Conservation (phyloP, 2,888 invertebrate species). For the Drosophila kanekoi region DNA sequence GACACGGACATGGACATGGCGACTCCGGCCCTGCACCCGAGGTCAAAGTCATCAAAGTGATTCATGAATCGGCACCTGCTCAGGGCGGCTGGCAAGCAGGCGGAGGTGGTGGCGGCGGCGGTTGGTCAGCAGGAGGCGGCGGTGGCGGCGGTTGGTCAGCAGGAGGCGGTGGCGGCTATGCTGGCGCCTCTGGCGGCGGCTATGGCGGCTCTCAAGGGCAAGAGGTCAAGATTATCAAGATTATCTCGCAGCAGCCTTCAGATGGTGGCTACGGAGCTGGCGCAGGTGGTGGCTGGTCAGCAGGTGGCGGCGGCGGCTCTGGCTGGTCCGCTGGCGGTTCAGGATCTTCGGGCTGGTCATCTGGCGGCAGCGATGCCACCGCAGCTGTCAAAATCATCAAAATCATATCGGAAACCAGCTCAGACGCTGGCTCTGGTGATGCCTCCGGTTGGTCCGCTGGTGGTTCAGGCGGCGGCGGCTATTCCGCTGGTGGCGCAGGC, state of each 20-base stretch:
- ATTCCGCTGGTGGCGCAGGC: conserved; percentile 31
- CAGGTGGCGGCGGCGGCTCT: conserved; percentile 37
- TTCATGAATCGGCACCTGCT: conserved; percentile 60
- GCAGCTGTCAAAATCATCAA: conserved; percentile 61
- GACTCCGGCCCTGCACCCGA: conserved; percentile 44
- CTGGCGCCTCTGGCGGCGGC: conserved; percentile 26
- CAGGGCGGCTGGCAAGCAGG: conserved; percentile 44
- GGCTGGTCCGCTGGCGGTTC: not conserved
- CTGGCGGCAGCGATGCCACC: conserved; percentile 42
- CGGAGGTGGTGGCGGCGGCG: conserved; percentile 49
- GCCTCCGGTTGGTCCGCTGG: conserved; percentile 42
- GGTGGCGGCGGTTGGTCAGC: conserved; percentile 39
- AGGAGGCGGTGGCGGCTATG: conserved; percentile 19
- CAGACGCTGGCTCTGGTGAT: conserved; percentile 31
- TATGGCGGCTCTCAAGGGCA: conserved; percentile 43
- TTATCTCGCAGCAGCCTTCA: conserved; percentile 59
- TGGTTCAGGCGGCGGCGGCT: conserved; percentile 58
- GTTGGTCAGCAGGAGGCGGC: conserved; percentile 36
- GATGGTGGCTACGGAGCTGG: conserved; percentile 50
- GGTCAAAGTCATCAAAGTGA: conserved; percentile 65
- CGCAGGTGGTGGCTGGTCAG: conserved; percentile 40
- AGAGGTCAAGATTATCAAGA: conserved; percentile 65
- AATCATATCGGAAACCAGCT: conserved; percentile 53
- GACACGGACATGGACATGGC: conserved; percentile 32
- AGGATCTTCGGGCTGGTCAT: conserved; percentile 53